phyloP scores from a whole-genome alignment of 1,140 invertebrate genomes.

The Cydia strobilella region DNA sequence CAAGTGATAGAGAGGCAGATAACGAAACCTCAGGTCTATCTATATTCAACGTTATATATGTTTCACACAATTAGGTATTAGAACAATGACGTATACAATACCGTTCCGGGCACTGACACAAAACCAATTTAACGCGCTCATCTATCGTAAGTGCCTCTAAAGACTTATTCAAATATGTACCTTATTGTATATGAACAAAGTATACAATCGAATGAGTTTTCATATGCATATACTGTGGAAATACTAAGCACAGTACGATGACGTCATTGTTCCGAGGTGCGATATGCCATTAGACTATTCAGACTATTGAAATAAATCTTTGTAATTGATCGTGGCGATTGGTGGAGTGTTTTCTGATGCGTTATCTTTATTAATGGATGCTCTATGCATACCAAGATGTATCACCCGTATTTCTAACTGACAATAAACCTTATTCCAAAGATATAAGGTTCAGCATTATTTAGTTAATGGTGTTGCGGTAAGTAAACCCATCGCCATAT shows the following conservation, averaged over 20 bases:
- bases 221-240: neutral
- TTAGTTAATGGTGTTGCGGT: too few relatives aligned
- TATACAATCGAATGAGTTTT: neutral
- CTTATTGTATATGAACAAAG: neutral
- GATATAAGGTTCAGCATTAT: too few relatives aligned
- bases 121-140: neutral
- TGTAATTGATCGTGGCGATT: constrained; percentile 10
- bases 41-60: too few relatives aligned
- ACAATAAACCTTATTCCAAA: too few relatives aligned
- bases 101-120: neutral
- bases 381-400: neutral
- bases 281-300: neutral
- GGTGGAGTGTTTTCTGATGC: constrained; percentile 8
- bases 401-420: neutral
- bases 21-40: too few relatives aligned
- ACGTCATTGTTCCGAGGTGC: constrained; percentile 1
- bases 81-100: neutral
- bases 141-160: neutral
- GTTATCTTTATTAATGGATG: neutral
- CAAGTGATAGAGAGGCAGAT: too few relatives aligned
- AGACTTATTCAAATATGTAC: neutral
- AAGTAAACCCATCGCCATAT: too few relatives aligned
- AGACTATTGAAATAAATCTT: constrained; percentile 4
- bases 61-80: neutral
- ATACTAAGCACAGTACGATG: neutral